Conservation (phyloP, 1,140 invertebrate genomes). For the Lepidostoma basale region DNA sequence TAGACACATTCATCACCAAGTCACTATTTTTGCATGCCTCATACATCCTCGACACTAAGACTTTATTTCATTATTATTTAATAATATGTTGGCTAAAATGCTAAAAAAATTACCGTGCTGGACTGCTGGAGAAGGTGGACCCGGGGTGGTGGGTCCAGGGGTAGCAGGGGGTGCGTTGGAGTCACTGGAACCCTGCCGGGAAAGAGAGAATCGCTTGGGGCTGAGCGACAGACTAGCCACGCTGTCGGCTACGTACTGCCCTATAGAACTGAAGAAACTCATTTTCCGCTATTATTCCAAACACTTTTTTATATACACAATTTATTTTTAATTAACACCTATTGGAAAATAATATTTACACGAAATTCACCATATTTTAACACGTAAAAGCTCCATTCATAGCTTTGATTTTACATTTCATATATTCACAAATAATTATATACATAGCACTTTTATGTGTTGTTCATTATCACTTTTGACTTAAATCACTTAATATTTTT, state of each 20-base stretch:
- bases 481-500: no score
- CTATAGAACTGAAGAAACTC: constrained; percentile 83
- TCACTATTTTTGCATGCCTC: no score
- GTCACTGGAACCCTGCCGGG: constrained; percentile 68
- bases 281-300: constrained; percentile 54
- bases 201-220: constrained; percentile 75
- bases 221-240: constrained; percentile 78
- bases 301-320: background rate
- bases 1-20: no score
- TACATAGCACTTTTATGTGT: background rate
- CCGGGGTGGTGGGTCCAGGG: constrained; percentile 47
- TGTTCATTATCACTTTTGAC: no score
- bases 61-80: no score
- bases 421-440: background rate
- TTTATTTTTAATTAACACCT: background rate
- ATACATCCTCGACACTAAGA: no score
- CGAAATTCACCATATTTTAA: background rate
- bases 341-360: background rate
- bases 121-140: constrained; percentile 46
- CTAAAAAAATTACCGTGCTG: constrained; percentile 50
- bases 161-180: constrained; percentile 51
- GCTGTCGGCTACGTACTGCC: constrained; percentile 78
- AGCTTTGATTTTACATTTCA: background rate
- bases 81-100: no score
- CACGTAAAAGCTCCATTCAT: background rate